Evolutionary conservation across 2,888 invertebrate genomes (phyloP), one percentile per base, ranked within the genome.

Genomic region (Caenorhabditis sp.): DNA sequence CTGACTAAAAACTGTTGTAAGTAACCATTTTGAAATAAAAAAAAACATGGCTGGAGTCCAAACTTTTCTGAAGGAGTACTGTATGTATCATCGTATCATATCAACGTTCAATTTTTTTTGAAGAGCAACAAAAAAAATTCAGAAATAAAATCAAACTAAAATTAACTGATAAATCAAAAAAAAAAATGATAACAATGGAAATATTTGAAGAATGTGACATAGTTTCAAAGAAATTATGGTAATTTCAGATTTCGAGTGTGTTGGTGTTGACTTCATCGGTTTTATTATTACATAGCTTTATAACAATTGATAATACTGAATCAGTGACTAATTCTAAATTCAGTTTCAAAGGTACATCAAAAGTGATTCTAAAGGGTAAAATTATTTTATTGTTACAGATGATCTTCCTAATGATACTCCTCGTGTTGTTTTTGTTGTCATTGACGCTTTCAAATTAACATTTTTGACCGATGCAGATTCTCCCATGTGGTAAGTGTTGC

Each of bases 401-500:
- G 54, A 49, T 36, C 14, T 54, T 12, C 36, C 49, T 25, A 23
- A 20, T 20, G 25, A 59, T 49, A 14, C 31, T 14, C 69, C 69
- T n/a, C 68, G 68, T 8, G 56, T 74, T 1, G 81, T 85, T 8
- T 72, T 85, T 50, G 73, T 85, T 74, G 81, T 85, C 17, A 84
- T 85, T 43, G 85, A 85, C 58, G 85, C 85, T 5, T 83, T 82
- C 72, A 69, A 80, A 52, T 66, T 79, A 50, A 76, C 74, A 20
- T 84, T 84, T 59, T 67, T 84, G 17, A 69, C 79, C 0, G 62
- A 68, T 52, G 17, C 60, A 1, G 43, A 63, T 1, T 80, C 77
- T 10, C 74, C 77, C 12, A 80, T 80, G 80, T 25, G 17, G 56
- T 76, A 60, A 31, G 31, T 31, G 4, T 31, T 31, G 31, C 10